Evolutionary conservation across 2,113 vertebrate genomes (phyloP), one percentile per base, ranked within the genome.

Genomic region (Cariama cristata): DNA sequence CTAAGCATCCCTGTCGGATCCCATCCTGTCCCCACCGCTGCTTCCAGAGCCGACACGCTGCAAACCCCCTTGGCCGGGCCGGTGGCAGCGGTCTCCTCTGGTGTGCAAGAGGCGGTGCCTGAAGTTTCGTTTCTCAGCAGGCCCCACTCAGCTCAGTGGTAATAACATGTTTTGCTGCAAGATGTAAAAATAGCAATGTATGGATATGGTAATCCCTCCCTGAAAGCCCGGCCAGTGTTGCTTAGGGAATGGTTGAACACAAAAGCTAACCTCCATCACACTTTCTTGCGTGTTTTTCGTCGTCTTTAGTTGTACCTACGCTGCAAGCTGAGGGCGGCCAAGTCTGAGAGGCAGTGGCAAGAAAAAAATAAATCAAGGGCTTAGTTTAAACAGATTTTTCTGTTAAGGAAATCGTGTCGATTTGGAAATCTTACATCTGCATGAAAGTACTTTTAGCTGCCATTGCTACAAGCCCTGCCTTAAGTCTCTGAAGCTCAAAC

Each of bases 121-220:
- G 17, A 68, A 94, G 33, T 63, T 93, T 76, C 18, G 20, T 79
- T 93, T 71, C 77, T 87, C 64, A 68, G 71, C 72, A n/a, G 30
- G 74, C 63, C 50, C 21, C 0, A 3, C 63, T 93, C 72, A 47
- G 68, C 91, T 97, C 80, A 87, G 79, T 19, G 50, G 40, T 95
- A 96, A 98, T 86, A 96, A 91, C 58, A 97, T 75, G 82, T 94
- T 97, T 96, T 96, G 58, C 90, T 60, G 45, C 53, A 92, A 83
- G 72, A 60, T 79, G 60, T 47, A 95, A 96, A 98, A 96, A 94
- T 94, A 96, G 59, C 94, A 95, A 79, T 56, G 75, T 53, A 80
- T 77, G 92, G 84, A 92, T 86, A 60, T 79, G 79, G 95, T 55
- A 94, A 93, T 79, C 28, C 71, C 62, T 93, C 59, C 88, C 75